These are phyloP conservation scores for Microhierax caerulescens DNA, from an alignment of 2,797 vertebrate species.

Conservation along the genomic window DNA sequence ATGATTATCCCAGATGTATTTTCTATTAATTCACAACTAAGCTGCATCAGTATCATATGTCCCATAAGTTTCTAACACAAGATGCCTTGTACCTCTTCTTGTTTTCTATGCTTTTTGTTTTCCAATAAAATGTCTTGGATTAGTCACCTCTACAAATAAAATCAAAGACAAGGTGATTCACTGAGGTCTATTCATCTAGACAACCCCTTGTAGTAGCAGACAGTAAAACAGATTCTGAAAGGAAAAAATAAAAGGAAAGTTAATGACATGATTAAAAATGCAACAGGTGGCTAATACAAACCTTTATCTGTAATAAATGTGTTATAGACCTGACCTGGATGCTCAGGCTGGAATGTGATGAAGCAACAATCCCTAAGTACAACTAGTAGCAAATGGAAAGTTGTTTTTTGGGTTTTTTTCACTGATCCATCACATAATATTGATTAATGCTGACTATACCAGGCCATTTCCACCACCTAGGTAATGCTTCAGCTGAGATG, in stretches of 20 bases:
- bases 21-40: not conserved
- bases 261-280: not conserved
- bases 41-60: not conserved
- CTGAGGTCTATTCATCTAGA: not conserved
- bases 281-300: not conserved
- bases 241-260: not conserved
- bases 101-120: not conserved
- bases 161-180: not conserved
- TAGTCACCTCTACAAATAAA: not conserved
- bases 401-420: not conserved
- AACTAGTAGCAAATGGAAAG: not conserved
- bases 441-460: conserved; percentile 45
- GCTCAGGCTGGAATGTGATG: not conserved
- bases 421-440: conserved; percentile 42
- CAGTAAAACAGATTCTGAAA: not conserved
- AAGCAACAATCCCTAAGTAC: not conserved
- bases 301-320: not conserved
- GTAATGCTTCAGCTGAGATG: conserved; percentile 75
- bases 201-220: conserved; percentile 7
- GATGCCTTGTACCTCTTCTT: conserved; percentile 27
- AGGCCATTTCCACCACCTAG: conserved; percentile 68
- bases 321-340: not conserved
- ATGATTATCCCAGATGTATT: not conserved
- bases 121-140: not conserved
- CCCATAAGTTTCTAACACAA: conserved; percentile 20